Evolutionary conservation across 1,140 invertebrate genomes (phyloP).

Genomic region (Nylanderia fulva): DNA sequence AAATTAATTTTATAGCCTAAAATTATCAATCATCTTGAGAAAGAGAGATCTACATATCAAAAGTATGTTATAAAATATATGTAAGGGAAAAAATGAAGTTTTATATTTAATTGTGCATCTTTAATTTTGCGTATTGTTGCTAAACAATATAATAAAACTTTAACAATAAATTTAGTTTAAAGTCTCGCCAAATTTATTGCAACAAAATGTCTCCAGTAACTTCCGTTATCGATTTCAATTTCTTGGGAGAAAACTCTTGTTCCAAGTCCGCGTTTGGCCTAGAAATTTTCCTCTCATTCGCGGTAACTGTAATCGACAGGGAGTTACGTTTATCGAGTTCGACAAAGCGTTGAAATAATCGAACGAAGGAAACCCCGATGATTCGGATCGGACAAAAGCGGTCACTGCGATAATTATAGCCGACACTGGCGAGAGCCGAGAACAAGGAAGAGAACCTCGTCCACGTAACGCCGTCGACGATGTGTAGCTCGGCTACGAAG

Average conservation of each 20-base stretch:
- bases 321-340: conserved; percentile 62
- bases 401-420: conserved; percentile 80
- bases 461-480: conserved; percentile 65
- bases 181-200: not conserved
- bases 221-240: not conserved
- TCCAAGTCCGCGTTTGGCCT: not conserved
- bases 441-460: conserved; percentile 61
- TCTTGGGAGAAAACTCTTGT: conserved; percentile 4
- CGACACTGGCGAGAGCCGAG: conserved; percentile 66
- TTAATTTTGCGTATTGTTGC: not conserved
- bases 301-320: conserved; percentile 70
- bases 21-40: too few species aligned
- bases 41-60: not conserved
- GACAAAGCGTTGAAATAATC: conserved; percentile 73
- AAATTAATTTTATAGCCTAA: not conserved
- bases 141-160: conserved; percentile 14
- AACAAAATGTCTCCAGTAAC: not conserved
- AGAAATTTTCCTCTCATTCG: conserved; percentile 26
- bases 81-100: not conserved
- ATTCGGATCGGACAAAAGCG: conserved; percentile 78
- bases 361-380: conserved; percentile 70
- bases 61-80: not conserved
- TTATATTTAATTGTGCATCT: not conserved
- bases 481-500: conserved; percentile 4
- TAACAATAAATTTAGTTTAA: not conserved